phyloP scores from a whole-genome alignment of 2,888 invertebrate species.

The Orthonevra nobilis region DNA sequence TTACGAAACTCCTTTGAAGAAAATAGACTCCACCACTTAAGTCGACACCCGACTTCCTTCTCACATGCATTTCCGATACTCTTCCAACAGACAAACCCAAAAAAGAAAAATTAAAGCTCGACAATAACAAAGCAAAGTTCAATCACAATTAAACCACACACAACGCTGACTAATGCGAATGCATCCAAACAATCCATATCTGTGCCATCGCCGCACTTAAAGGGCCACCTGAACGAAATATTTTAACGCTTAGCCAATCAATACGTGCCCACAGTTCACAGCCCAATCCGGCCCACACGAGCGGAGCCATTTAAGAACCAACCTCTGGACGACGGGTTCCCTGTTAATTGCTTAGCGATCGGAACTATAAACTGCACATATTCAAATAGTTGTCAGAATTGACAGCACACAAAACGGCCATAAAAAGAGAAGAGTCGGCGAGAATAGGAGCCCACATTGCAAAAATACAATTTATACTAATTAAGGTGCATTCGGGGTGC shows the following conservation, averaged over 20 bases:
- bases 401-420: too few species aligned
- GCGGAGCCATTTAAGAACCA: slow-evolving; percentile 41
- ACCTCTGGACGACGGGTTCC: slow-evolving; percentile 22
- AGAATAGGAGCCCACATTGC: slow-evolving; percentile 64
- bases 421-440: too few species aligned
- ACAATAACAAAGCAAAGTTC: slow-evolving; percentile 56
- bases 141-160: slow-evolving; percentile 26
- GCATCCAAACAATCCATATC: slow-evolving; percentile 15
- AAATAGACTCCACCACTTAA: too few species aligned
- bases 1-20: too few species aligned
- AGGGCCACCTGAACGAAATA: slow-evolving; percentile 63
- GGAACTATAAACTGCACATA: slow-evolving; percentile 23
- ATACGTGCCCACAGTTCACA: slow-evolving; percentile 16
- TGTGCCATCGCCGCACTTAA: slow-evolving; percentile 49
- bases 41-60: slow-evolving; percentile 60
- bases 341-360: slow-evolving; percentile 48
- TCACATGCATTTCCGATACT: slow-evolving; percentile 63
- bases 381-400: slow-evolving; percentile 41
- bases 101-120: not conserved
- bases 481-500: slow-evolving; percentile 54
- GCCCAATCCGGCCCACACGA: not conserved
- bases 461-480: slow-evolving; percentile 63
- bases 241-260: slow-evolving; percentile 61
- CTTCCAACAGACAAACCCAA: not conserved
- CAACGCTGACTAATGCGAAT: slow-evolving; percentile 42